Evolutionary conservation across 2,888 invertebrate species (phyloP).

Genomic region (Lordiphosa andalusiaca): DNA sequence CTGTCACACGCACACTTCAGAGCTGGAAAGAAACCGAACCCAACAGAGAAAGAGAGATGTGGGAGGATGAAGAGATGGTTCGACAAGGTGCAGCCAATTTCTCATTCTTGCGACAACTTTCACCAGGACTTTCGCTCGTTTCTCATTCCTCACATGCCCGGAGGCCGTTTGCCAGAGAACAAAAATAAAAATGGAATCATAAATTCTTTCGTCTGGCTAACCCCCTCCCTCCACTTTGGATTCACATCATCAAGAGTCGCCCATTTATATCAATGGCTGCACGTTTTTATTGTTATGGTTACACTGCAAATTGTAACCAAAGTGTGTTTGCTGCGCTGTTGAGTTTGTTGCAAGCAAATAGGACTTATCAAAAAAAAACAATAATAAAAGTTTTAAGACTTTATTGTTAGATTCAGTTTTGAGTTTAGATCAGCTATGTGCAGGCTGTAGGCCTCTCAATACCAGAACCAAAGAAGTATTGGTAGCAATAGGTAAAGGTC

Average conservation of each 20-base stretch:
- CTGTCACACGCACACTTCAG: constrained; percentile 21
- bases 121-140: constrained; percentile 10
- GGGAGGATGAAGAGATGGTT: neutral
- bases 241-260: constrained; percentile 39
- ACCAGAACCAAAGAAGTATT: too few species aligned
- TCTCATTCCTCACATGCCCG: constrained; percentile 7
- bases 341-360: too few species aligned
- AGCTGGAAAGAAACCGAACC: neutral
- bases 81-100: constrained; percentile 9
- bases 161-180: constrained; percentile 28
- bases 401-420: too few species aligned
- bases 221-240: constrained; percentile 2
- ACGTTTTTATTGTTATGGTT: constrained; percentile 34
- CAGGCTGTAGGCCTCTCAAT: too few species aligned
- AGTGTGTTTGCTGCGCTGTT: too few species aligned
- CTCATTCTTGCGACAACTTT: constrained; percentile 26
- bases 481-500: too few species aligned
- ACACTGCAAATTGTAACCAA: constrained; percentile 28
- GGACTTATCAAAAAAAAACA: too few species aligned
- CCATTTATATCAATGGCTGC: constrained; percentile 43
- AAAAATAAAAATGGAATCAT: constrained; percentile 51
- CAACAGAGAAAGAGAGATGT: too few species aligned
- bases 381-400: too few species aligned
- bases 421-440: too few species aligned
- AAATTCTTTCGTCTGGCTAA: constrained; percentile 30